phyloP scores from a whole-genome alignment of 2,797 vertebrate species.

The Lithobates pipiens region DNA sequence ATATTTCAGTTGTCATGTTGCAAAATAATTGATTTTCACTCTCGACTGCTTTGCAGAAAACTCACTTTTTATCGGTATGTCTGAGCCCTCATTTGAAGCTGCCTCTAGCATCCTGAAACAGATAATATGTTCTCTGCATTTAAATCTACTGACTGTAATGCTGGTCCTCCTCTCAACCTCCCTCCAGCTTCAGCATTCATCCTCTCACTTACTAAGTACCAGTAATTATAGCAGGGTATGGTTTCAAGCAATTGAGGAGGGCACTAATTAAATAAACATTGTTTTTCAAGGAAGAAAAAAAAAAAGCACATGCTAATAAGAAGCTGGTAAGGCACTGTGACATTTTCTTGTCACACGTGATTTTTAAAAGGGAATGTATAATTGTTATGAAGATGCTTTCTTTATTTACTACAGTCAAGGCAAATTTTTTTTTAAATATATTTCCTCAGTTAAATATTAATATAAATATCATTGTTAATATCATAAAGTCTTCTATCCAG shows the following conservation, averaged over 20 bases:
- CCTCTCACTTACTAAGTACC: slow-evolving; percentile 52
- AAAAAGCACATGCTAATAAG: slow-evolving; percentile 55
- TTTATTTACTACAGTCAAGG: background rate
- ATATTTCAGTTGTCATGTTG: slow-evolving; percentile 57
- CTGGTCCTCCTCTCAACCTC: background rate
- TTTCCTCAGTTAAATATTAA: background rate
- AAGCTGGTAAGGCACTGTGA: background rate
- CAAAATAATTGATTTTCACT: slow-evolving; percentile 64
- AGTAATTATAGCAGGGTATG: slow-evolving; percentile 62
- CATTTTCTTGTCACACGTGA: background rate
- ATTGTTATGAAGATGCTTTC: background rate
- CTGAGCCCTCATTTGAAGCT: slow-evolving; percentile 61
- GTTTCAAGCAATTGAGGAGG: slow-evolving; percentile 63
- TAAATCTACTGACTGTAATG: slow-evolving; percentile 13
- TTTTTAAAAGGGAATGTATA: background rate
- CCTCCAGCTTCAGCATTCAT: slow-evolving; percentile 44
- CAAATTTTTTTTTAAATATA: background rate
- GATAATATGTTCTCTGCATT: slow-evolving; percentile 50
- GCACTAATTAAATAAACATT: slow-evolving; percentile 68
- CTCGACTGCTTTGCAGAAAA: slow-evolving; percentile 54
- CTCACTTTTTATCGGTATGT: slow-evolving; percentile 65
- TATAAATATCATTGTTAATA: too few relatives aligned
- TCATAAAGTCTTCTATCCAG: too few relatives aligned
- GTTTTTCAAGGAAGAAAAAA: slow-evolving; percentile 37
- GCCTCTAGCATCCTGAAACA: slow-evolving; percentile 50